A percentile compares a stretch with the other conserved stretches of the same genome.
Conservation (phyloP, 2,888 invertebrate genomes). For the Criorhina ranunculi region DNA sequence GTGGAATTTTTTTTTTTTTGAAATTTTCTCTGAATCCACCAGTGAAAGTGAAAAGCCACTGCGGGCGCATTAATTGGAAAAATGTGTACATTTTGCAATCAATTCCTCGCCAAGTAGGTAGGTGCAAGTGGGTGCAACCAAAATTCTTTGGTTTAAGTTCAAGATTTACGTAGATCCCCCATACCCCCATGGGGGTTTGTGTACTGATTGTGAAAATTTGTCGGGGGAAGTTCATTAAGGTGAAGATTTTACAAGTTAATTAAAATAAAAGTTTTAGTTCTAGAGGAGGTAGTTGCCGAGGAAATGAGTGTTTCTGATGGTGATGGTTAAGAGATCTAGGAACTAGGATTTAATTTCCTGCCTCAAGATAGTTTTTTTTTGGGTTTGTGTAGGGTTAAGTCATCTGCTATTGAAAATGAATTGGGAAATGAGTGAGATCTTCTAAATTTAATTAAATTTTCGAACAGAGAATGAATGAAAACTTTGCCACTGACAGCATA, state of each 20-base stretch:
- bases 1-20: conserved; percentile 34
- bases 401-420: no score
- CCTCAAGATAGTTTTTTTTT: background rate
- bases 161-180: conserved; percentile 3
- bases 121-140: conserved; percentile 5
- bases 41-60: conserved; percentile 63
- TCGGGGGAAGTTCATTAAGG: conserved; percentile 1
- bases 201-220: conserved; percentile 5
- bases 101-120: background rate
- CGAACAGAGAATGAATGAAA: no score
- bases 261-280: conserved; percentile 8
- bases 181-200: background rate
- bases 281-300: background rate
- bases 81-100: conserved; percentile 36
- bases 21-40: conserved; percentile 44
- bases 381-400: no score
- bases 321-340: conserved; percentile 31
- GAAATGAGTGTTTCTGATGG: conserved; percentile 13
- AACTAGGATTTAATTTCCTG: conserved; percentile 18
- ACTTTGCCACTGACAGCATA: no score
- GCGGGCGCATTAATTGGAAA: conserved; percentile 57
- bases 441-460: no score
- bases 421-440: no score
- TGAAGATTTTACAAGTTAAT: conserved; percentile 34
- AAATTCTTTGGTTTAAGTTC: conserved; percentile 15